Evolutionary conservation across 2,797 vertebrate species (phyloP).

Genomic region (Sebastolobus altivelis): DNA sequence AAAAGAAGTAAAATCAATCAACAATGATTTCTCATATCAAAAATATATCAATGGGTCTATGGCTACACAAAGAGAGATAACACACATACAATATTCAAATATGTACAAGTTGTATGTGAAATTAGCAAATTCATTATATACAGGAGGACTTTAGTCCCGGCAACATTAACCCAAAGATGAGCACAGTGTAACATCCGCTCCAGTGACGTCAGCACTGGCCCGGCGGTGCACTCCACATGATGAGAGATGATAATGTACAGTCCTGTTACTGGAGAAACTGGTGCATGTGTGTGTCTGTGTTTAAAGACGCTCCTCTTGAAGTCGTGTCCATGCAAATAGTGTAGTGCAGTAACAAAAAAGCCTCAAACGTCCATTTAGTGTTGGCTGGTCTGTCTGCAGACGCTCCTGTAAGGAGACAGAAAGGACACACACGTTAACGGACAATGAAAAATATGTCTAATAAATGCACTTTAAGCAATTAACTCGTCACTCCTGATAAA

Average conservation of each 20-base stretch:
- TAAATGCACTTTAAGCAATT: background rate
- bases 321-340: slow-evolving; percentile 45
- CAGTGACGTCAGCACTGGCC: slow-evolving; percentile 25
- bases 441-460: background rate
- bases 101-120: slow-evolving; percentile 86
- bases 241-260: slow-evolving; percentile 59
- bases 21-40: slow-evolving; percentile 85
- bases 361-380: slow-evolving; percentile 37
- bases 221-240: slow-evolving; percentile 54
- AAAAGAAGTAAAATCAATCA: slow-evolving; percentile 56
- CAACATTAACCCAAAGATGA: slow-evolving; percentile 41
- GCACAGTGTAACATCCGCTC: slow-evolving; percentile 45
- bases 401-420: slow-evolving; percentile 27
- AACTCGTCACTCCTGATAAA: background rate
- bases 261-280: slow-evolving; percentile 51
- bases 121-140: slow-evolving; percentile 84
- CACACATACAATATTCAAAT: slow-evolving; percentile 86
- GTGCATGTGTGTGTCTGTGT: slow-evolving; percentile 43
- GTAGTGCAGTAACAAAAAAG: slow-evolving; percentile 44
- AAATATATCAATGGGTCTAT: slow-evolving; percentile 87
- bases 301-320: slow-evolving; percentile 46
- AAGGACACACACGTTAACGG: background rate
- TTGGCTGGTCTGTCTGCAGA: slow-evolving; percentile 20
- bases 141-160: slow-evolving; percentile 63
- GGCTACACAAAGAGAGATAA: slow-evolving; percentile 83